A percentile compares a stretch with the other conserved stretches of the same genome.
phyloP scores from a whole-genome alignment of 2,113 vertebrate species.

The Natator depressus region DNA sequence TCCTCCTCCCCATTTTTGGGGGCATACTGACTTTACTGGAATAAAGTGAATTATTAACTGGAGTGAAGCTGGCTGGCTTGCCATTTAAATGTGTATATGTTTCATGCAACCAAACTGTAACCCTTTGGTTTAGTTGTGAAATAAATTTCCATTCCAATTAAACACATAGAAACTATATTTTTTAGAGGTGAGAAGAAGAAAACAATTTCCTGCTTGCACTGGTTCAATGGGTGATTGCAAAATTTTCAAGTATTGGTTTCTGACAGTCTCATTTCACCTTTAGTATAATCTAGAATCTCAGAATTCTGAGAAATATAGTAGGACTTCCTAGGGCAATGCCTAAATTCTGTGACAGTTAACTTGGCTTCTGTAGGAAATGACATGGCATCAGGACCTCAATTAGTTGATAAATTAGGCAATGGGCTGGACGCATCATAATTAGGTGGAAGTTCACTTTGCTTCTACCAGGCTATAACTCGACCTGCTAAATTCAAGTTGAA shows the following conservation, averaged over 20 bases:
- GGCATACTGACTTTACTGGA: background rate
- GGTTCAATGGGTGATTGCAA: conserved; percentile 47
- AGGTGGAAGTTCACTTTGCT: background rate
- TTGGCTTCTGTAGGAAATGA: background rate
- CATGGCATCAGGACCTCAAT: background rate
- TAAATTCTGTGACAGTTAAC: background rate
- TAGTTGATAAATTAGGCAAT: background rate
- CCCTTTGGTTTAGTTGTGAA: conserved; percentile 28
- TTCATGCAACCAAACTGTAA: background rate
- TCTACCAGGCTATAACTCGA: background rate
- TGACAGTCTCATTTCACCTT: background rate
- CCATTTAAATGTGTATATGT: background rate
- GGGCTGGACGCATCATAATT: background rate
- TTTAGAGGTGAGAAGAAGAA: background rate
- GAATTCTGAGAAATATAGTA: background rate
- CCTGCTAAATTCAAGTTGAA: conserved; percentile 1
- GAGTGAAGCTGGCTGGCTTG: background rate
- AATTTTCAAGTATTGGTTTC: background rate
- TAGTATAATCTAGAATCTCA: background rate
- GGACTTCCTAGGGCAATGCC: background rate
- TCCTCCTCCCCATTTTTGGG: background rate
- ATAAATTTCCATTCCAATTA: conserved; percentile 41
- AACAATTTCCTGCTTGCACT: background rate
- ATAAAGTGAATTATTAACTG: conserved; percentile 25
- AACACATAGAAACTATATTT: background rate